These are phyloP conservation scores for Lagenorhynchus albirostris DNA, from an alignment of 2,113 vertebrate species.

Conservation along the genomic window DNA sequence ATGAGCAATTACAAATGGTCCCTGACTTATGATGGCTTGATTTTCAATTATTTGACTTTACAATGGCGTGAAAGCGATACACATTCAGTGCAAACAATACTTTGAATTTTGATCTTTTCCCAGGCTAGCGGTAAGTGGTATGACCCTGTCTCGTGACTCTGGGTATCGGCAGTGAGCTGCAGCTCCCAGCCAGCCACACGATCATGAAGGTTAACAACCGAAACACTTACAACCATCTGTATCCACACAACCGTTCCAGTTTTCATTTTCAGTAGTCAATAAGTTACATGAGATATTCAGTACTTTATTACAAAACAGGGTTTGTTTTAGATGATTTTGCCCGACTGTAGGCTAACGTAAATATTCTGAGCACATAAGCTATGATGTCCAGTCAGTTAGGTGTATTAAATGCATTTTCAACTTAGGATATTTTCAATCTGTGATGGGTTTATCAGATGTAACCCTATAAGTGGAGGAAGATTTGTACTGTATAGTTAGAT, in stretches of 20 bases:
- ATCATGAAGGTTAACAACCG: not conserved
- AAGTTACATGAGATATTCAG: not conserved
- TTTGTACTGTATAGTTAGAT: not conserved
- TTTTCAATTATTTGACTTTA: not conserved
- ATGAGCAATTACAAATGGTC: not conserved
- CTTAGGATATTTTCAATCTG: not conserved
- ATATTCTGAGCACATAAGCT: not conserved
- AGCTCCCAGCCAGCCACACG: not conserved
- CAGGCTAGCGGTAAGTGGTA: not conserved
- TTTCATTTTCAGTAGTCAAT: not conserved
- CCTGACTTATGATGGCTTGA: not conserved
- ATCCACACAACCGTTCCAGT: not conserved
- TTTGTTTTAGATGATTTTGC: not conserved
- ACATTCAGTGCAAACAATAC: not conserved
- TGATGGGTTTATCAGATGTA: not conserved
- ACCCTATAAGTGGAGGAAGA: not conserved
- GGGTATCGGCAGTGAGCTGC: too few species aligned
- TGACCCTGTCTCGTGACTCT: not conserved
- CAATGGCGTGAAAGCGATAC: not conserved
- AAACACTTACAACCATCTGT: not conserved
- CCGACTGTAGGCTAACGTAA: not conserved
- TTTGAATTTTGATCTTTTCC: not conserved
- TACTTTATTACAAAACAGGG: not conserved
- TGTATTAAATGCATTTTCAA: not conserved
- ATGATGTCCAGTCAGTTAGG: not conserved